Base-by-base conservation (phyloP, 2,888 invertebrate genomes). In the Liodrosophila aerea region DNA sequence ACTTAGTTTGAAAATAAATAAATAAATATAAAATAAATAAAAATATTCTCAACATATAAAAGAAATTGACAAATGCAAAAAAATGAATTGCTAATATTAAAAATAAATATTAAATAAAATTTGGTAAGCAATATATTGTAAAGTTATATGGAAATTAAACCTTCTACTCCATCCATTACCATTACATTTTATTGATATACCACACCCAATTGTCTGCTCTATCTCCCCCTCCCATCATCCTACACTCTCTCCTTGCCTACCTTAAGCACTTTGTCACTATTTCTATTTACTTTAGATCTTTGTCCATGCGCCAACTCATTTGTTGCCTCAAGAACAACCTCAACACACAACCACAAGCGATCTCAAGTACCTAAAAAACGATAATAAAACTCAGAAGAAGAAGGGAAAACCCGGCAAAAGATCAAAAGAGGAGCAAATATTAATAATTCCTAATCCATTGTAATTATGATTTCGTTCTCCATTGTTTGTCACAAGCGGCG, bases 381-480 rank as follows among this genome's bases (percentile, higher is more conserved):
- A 30, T 7, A 9, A n/a, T 18, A 34, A 41, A 52, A 50, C 36
- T 50, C n/a, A n/a, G n/a, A n/a, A n/a, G 73, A 69, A 57, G 63
- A 44, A 52, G 62, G n/a, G n/a, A n/a, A n/a, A n/a, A n/a, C n/a
- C n/a, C 85, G 67, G 85, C 64, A 54, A 50, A 47, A 84, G 39
- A 67, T 73, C 57, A 73, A 73, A 22, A 73, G 62, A 58, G 22
- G 33, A 16, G 57, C n/a, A 67, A 46, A 69, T 80, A 76, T 81
- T 85, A 82, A 82, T 84, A 85, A 63, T 85, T 74, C 59, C 64
- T 85, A 82, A 82, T 77, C 81, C 81, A 73, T 85, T 85, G 81
- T 85, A 82, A 82, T 85, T 82, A 85, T 85, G 81, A 82, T 84
- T 74, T 72, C 16, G 0, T 11, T 8, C 12, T 34, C 59, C 63